A percentile compares a stretch with the other conserved stretches of the same genome.
These are phyloP conservation scores for Xestia xanthographa DNA, from an alignment of 2,888 invertebrate species.

Conservation along the genomic window DNA sequence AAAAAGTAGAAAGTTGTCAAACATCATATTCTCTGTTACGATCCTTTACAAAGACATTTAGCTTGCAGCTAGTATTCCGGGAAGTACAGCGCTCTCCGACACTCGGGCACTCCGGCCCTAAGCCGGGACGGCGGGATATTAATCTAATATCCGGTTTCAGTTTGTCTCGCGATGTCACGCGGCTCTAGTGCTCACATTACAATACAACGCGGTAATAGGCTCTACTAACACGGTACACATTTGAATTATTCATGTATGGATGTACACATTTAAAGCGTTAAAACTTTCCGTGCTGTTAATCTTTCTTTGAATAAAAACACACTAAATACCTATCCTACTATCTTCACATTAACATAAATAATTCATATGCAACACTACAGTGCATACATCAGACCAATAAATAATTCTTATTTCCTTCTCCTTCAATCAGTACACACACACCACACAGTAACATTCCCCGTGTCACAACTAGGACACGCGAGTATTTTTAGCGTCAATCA, in stretches of 20 bases:
- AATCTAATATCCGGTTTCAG: slow-evolving; percentile 38
- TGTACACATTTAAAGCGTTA: background rate
- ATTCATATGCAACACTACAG: background rate
- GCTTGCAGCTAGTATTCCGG: background rate
- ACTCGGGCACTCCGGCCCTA: background rate
- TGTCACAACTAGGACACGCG: background rate
- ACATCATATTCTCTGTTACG: slow-evolving; percentile 8
- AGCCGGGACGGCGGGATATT: slow-evolving; percentile 22
- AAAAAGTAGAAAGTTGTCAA: background rate
- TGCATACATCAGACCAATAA: background rate
- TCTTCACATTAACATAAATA: background rate
- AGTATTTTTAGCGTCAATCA: slow-evolving; percentile 21
- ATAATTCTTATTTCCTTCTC: background rate
- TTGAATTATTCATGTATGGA: background rate
- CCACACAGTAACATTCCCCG: background rate
- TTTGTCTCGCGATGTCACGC: background rate
- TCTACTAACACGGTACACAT: background rate
- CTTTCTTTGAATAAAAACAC: background rate
- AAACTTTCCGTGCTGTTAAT: no score
- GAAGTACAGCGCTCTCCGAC: background rate
- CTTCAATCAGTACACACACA: background rate
- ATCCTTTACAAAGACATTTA: slow-evolving; percentile 10
- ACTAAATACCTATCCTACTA: no score
- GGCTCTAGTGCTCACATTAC: background rate
- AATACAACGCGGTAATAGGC: background rate